Conservation (phyloP, 2,797 vertebrate genomes). For the Sebastes vulpes region DNA sequence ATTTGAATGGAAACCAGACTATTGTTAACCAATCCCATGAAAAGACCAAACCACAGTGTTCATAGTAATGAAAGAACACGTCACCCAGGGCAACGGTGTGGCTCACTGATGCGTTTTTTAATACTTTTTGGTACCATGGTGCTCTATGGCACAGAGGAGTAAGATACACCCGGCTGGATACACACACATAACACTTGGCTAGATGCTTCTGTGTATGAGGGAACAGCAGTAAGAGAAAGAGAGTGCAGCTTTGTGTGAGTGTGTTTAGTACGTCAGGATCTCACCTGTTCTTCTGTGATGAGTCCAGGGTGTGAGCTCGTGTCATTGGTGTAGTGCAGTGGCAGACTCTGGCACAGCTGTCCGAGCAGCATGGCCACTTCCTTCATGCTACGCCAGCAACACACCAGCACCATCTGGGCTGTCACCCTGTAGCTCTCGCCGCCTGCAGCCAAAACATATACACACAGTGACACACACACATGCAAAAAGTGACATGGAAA, state of each 20-base stretch:
- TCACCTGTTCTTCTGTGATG: constrained; percentile 92
- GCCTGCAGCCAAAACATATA: constrained; percentile 47
- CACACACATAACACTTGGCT: background rate
- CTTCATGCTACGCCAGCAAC: constrained; percentile 99
- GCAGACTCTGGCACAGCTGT: constrained; percentile 91
- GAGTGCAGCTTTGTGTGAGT: background rate
- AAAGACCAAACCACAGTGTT: background rate
- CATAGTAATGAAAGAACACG: too few relatives aligned
- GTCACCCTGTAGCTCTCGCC: constrained; percentile 90
- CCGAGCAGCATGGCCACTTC: constrained; percentile 95
- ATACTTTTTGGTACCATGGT: too few relatives aligned
- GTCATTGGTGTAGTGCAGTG: constrained; percentile 68
- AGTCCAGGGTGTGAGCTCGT: constrained; percentile 71
- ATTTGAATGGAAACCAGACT: background rate
- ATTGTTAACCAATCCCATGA: rapidly evolving
- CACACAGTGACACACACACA: background rate
- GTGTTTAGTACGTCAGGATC: background rate
- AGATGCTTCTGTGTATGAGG: background rate
- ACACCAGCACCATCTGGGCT: constrained; percentile 96
- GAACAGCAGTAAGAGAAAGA: background rate
- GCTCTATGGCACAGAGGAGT: too few relatives aligned
- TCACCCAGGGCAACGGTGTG: too few relatives aligned
- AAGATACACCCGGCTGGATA: background rate
- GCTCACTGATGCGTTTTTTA: too few relatives aligned
- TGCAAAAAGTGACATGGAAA: background rate